These are phyloP conservation scores for Agriotes lineatus DNA, from an alignment of 2,888 invertebrate species.

Conservation along the genomic window DNA sequence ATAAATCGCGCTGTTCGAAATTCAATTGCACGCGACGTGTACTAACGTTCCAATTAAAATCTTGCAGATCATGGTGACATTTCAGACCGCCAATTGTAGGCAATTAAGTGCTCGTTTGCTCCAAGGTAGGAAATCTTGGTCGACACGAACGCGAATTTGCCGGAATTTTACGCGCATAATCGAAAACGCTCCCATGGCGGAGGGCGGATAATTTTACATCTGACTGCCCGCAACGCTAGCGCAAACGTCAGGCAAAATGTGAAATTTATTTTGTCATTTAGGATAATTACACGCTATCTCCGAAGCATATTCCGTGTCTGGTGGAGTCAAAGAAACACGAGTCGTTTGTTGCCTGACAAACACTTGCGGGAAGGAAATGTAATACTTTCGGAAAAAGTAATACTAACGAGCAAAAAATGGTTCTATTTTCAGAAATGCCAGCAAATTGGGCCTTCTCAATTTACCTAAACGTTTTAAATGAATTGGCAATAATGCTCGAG, in stretches of 20 bases:
- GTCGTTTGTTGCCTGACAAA: background rate
- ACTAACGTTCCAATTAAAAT: background rate
- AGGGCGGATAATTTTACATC: background rate
- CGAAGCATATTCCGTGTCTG: background rate
- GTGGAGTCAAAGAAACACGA: background rate
- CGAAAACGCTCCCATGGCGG: background rate
- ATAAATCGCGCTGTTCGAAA: background rate
- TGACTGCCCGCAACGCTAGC: constrained; percentile 3
- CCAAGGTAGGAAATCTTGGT: constrained; percentile 5
- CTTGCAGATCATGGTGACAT: background rate
- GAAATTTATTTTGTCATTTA: constrained; percentile 13
- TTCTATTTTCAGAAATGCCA: no score
- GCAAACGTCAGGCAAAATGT: background rate
- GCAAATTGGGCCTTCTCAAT: no score
- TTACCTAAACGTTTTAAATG: no score
- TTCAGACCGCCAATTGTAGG: constrained; percentile 5
- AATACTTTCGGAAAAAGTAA: no score
- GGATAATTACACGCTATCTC: constrained; percentile 1
- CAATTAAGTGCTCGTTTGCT: background rate
- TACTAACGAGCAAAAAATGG: no score
- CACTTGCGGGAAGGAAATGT: no score
- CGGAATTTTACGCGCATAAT: background rate
- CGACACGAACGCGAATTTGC: constrained; percentile 1
- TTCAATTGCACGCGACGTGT: constrained; percentile 1
- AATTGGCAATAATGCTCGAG: no score